Conservation (phyloP, 2,888 invertebrate genomes). For the Leucozona laternaria region DNA sequence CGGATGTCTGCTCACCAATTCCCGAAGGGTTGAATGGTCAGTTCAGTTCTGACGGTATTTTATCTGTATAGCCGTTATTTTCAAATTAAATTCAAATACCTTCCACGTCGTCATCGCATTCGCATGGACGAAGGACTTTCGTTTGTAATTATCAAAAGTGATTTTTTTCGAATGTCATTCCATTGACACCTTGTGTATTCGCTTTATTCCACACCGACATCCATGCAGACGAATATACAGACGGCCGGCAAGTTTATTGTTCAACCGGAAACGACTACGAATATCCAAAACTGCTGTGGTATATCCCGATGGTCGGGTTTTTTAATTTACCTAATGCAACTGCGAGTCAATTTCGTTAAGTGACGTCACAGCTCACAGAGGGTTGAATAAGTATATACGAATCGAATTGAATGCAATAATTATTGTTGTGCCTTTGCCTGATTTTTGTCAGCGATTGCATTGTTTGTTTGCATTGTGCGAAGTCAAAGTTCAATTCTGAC, state of each 20-base stretch:
- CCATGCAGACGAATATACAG: background rate
- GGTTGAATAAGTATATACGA: conserved; percentile 8
- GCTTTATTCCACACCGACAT: background rate
- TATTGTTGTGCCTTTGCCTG: conserved; percentile 41
- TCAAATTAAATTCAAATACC: conserved; percentile 44
- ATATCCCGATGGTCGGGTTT: conserved; percentile 11
- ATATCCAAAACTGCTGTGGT: conserved; percentile 3
- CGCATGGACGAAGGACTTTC: conserved; percentile 38
- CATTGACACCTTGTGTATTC: conserved; percentile 61
- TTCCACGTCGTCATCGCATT: background rate
- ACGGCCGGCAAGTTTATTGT: conserved; percentile 22
- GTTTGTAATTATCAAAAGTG: conserved; percentile 73
- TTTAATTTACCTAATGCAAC: conserved; percentile 73
- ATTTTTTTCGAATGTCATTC: conserved; percentile 55
- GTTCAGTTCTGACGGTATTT: conserved; percentile 18
- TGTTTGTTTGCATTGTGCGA: conserved; percentile 59
- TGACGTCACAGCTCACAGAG: conserved; percentile 48
- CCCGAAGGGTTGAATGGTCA: conserved; percentile 46
- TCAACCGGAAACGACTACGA: conserved; percentile 59
- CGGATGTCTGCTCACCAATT: conserved; percentile 11
- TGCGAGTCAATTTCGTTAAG: conserved; percentile 55
- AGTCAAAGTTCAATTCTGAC: conserved; percentile 72
- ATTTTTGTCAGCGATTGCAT: conserved; percentile 59
- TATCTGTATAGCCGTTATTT: background rate
- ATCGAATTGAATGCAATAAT: conserved; percentile 61